These are phyloP conservation scores for Agonopterix alstromeriana DNA, from an alignment of 2,888 invertebrate species.

Conservation along the genomic window DNA sequence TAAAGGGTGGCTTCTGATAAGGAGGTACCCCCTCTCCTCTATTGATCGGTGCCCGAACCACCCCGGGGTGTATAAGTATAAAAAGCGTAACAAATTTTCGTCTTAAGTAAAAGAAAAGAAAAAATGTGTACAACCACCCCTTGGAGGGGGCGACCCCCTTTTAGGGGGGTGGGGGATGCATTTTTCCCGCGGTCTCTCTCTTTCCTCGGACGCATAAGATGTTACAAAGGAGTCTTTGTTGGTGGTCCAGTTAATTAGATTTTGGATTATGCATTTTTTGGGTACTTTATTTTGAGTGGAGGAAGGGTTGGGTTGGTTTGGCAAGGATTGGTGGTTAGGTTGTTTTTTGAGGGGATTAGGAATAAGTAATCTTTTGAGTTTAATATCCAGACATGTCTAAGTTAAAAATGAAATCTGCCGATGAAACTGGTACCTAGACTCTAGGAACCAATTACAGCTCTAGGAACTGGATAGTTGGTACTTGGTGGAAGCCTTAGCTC, in stretches of 20 bases:
- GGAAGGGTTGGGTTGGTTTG: too few species aligned
- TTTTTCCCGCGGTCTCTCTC: conserved; percentile 64
- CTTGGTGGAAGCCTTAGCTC: too few species aligned
- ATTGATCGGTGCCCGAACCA: conserved; percentile 59
- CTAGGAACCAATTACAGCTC: too few species aligned
- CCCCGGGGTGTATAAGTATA: conserved; percentile 66
- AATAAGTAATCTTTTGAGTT: too few species aligned
- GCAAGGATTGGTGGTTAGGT: too few species aligned
- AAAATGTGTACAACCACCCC: conserved; percentile 73
- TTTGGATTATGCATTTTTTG: conserved; percentile 25
- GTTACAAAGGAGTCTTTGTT: conserved; percentile 70
- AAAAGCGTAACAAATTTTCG: conserved; percentile 78
- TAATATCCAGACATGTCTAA: too few species aligned
- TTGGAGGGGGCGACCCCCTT: conserved; percentile 22
- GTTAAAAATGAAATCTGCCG: too few species aligned
- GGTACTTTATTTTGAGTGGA: background rate
- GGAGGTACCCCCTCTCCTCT: conserved; percentile 33
- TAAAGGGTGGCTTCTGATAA: conserved; percentile 62
- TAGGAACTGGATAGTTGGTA: too few species aligned
- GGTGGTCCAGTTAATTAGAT: conserved; percentile 51
- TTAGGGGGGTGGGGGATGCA: conserved; percentile 35
- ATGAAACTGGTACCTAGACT: too few species aligned
- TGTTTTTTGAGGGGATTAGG: too few species aligned
- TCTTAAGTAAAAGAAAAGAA: conserved; percentile 77
- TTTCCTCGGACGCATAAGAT: conserved; percentile 53